Conservation (phyloP, 2,888 invertebrate genomes). For the Arctia plantaginis region DNA sequence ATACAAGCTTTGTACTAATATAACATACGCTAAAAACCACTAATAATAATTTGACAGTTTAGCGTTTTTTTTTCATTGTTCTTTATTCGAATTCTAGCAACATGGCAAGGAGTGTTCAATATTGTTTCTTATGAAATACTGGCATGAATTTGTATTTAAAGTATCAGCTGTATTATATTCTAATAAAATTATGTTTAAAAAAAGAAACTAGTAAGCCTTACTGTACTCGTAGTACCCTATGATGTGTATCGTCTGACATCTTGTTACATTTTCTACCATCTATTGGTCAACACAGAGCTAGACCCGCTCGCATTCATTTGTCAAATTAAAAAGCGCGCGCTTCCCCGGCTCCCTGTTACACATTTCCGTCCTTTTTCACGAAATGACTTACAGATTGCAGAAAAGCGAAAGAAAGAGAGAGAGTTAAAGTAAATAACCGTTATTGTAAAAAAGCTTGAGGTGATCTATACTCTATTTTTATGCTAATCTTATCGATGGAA, state of each 20-base stretch:
- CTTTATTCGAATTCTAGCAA: neutral
- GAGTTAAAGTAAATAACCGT: no score
- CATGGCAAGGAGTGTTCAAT: neutral
- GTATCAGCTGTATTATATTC: neutral
- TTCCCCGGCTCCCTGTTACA: no score
- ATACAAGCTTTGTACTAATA: constrained; percentile 10
- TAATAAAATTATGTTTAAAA: neutral
- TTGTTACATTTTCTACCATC: no score
- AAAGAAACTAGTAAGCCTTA: neutral
- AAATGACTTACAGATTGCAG: no score
- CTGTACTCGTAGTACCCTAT: no score
- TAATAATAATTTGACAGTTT: neutral
- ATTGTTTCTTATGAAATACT: no score
- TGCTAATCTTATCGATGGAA: no score
- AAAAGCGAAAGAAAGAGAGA: no score
- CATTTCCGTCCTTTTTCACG: no score
- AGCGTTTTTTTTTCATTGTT: neutral
- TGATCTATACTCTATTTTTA: no score
- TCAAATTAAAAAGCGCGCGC: neutral
- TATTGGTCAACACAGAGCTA: neutral
- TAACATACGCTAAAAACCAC: neutral
- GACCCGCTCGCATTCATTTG: neutral
- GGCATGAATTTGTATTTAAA: neutral
- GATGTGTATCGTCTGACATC: no score
- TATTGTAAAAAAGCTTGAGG: no score